These are phyloP conservation scores for Latheticus oryzae DNA, from an alignment of 2,888 invertebrate species.

Conservation along the genomic window DNA sequence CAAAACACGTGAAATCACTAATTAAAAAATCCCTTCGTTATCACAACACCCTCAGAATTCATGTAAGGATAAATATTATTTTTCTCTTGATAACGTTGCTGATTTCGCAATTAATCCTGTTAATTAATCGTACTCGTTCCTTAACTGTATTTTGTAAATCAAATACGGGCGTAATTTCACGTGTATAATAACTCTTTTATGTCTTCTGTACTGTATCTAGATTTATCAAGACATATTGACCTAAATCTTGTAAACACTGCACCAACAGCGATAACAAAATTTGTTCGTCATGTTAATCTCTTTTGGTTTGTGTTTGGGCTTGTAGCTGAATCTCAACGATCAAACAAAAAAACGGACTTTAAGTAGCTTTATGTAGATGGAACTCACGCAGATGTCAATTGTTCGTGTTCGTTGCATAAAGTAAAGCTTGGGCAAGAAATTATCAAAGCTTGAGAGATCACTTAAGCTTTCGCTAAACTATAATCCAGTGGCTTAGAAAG, in stretches of 20 bases:
- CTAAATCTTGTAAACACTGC: slow-evolving; percentile 32
- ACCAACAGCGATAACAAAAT: slow-evolving; percentile 15
- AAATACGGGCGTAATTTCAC: no score
- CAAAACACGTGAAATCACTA: no score
- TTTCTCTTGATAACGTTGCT: no score
- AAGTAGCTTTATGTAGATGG: slow-evolving; percentile 23
- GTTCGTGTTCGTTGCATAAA: slow-evolving; percentile 16
- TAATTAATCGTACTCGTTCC: no score
- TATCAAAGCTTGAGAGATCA: slow-evolving; percentile 10
- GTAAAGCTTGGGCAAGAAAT: slow-evolving; percentile 19
- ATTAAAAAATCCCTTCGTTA: no score
- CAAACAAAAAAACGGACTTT: slow-evolving; percentile 14
- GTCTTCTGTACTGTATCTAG: no score
- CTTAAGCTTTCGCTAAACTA: slow-evolving; percentile 13
- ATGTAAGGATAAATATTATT: no score
- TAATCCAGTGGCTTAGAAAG: no score
- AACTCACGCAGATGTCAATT: slow-evolving; percentile 21
- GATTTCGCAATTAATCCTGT: no score
- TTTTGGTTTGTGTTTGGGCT: slow-evolving; percentile 19
- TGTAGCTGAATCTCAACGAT: neutral
- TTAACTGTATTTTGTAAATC: no score
- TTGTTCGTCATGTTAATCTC: slow-evolving; percentile 24
- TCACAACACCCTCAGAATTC: no score
- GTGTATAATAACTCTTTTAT: no score
- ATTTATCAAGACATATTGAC: slow-evolving; percentile 22